Conservation (phyloP, 1,140 invertebrate genomes). For the Oreohelix idahoensis region DNA sequence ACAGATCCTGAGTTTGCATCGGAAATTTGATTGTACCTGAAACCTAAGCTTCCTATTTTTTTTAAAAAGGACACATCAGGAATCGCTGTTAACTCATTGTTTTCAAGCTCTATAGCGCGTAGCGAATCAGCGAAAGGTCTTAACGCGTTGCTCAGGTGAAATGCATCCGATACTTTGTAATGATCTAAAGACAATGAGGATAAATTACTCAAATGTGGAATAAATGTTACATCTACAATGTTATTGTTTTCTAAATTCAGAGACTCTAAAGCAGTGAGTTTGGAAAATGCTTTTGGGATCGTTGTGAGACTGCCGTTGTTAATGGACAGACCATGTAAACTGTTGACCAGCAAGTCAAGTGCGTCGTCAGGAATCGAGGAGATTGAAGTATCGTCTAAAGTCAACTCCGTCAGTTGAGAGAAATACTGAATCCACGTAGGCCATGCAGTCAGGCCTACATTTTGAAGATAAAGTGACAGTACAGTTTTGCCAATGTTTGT, state of each 20-base stretch:
- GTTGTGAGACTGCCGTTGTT: not conserved
- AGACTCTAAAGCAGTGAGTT: not conserved
- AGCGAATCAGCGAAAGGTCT: not conserved
- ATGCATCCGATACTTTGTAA: not conserved
- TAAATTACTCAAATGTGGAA: not conserved
- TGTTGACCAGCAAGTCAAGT: not conserved
- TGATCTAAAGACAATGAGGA: not conserved
- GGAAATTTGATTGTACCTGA: not conserved
- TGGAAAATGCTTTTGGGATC: not conserved
- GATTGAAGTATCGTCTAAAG: not conserved
- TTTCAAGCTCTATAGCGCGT: not conserved
- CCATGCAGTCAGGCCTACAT: not conserved
- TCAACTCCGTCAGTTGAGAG: not conserved
- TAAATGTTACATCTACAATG: not conserved
- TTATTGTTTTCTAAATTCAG: not conserved
- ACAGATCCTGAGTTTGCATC: not conserved
- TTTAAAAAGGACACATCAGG: not conserved
- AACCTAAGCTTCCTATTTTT: not conserved
- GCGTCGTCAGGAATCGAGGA: not conserved
- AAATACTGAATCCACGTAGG: not conserved
- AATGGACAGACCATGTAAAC: not conserved
- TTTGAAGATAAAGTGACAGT: not conserved
- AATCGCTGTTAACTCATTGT: not conserved
- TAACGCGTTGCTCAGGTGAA: not conserved
- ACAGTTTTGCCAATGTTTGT: not conserved